Base-by-base conservation (phyloP, 2,888 invertebrate genomes). In the Ashinkailepas kermadecensis region DNA sequence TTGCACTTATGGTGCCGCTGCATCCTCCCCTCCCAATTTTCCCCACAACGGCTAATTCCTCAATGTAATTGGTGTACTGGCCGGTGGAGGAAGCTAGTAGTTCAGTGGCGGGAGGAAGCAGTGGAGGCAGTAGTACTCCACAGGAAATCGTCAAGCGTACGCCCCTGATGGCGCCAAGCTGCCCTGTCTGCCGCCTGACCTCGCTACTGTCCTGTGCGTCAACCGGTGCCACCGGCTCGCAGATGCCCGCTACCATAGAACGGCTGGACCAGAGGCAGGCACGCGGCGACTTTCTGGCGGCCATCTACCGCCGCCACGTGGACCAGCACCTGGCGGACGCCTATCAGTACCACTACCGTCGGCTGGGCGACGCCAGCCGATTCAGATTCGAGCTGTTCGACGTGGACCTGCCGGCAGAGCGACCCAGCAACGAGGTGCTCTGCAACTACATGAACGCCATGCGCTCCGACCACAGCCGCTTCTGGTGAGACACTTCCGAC, bases 381-480 rank as follows among this genome's bases (percentile, higher is more conserved):
- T 86, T 83, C 82, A 84, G 84, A 78, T 74, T 87, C 54, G 85
- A 85, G 78, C 82, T 84, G 11, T 84, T 86, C 74, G 85, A 85
- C 0, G 82, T 87, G 39, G 83, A 85, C 57, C 83, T 86, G 80
- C 84, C 87, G 79, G 84, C 84, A 8, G 84, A 85, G 13, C 82
- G 86, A 57, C 87, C 87, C 4, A 83, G 84, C 15, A 81, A 85
- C 62, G 85, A 86, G 11, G 82, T 85, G 9, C 82, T 87, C 0
- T 83, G 85, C 13, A 84, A 85, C 65, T 86, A 87, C 84, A 82
- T 86, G 12, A 86, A 87, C 82, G 86, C 87, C 80, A 83, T 87
- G n/a, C 83, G 86, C 64, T 86, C 86, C 82, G 87, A 87, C 81
- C 87, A 87, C 82, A 85, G 86, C 15, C 84, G 86, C 54, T 87